Evolutionary conservation across 2,113 vertebrate genomes (phyloP), one percentile per base, ranked within the genome.

Genomic region (Istiophorus platypterus): DNA sequence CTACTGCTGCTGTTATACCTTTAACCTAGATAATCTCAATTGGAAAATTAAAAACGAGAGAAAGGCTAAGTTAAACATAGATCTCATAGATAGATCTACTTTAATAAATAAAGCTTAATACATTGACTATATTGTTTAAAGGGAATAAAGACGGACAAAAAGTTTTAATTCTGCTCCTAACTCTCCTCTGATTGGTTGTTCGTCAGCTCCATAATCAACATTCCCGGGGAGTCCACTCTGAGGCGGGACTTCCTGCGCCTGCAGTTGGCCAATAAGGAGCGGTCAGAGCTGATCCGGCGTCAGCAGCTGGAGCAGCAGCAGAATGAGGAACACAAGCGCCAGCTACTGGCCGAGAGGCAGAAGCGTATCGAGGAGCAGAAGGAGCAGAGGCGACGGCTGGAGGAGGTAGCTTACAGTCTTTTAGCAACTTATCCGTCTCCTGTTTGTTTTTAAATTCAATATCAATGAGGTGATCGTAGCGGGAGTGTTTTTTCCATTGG

Each of bases 291-390:
- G 0, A 94, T 99, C 89, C 95, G 98, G 12, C 88, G 98, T n/a
- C 98, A 99, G 93, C 98, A 99, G 94, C 95, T 98, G 92, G 97
- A 99, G 91, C 98, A 99, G 95, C 98, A 99, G 94, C 98, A 99
- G 95, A 99, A 99, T 0, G 98, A 99, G 88, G 98, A 99, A 63
- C 98, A 99, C 94, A 99, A 99, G 91, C 92, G 98, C 72, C 98
- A 99, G 72, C 93, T 99, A 22, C 93, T 99, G 96, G 98, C 98
- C 0, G 98, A 99, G 92, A 93, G 98, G 70, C 98, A 99, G 95
- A 99, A 99, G 75, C 96, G 98, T 72, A 99, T 99, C 0, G 98
- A 99, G 93, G 98, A 99, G 93, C 98, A 99, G 95, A 98, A 98
- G 83, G 98, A 99, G 92, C 98, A 99, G 93, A 93, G 98, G 76